phyloP scores from a whole-genome alignment of 2,113 vertebrate genomes.

The Salminus brasiliensis region DNA sequence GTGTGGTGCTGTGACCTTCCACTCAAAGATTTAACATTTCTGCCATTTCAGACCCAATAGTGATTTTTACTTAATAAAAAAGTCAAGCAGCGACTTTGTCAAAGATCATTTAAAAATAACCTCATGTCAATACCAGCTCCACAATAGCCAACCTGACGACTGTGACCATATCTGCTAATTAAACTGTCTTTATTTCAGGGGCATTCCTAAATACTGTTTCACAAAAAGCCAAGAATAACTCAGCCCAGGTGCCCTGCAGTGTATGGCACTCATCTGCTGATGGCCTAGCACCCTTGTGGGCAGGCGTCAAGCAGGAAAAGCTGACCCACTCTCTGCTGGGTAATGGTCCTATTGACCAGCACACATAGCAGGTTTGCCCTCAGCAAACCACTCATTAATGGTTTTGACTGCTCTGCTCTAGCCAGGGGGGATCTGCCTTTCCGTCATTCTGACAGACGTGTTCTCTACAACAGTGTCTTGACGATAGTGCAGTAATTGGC shows the following conservation, averaged over 20 bases:
- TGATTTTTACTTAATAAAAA: no score
- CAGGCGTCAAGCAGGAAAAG: constrained; percentile 23
- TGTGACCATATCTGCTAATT: neutral
- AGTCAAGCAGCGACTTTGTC: no score
- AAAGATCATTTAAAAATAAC: neutral
- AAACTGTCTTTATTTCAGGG: neutral
- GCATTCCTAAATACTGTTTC: neutral
- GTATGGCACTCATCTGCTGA: constrained; percentile 1
- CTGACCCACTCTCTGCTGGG: constrained; percentile 33
- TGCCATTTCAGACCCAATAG: no score
- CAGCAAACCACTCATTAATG: constrained; percentile 26
- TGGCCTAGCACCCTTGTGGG: constrained; percentile 18
- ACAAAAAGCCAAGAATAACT: neutral
- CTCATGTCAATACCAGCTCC: neutral
- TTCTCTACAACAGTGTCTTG: neutral
- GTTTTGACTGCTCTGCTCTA: constrained; percentile 22
- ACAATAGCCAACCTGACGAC: neutral
- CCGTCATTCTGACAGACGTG: neutral
- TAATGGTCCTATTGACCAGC: constrained; percentile 48
- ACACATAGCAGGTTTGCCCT: constrained; percentile 11
- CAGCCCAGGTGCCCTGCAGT: constrained; percentile 1
- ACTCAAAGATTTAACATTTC: no score
- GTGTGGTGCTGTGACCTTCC: no score
- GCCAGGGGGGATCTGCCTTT: neutral
- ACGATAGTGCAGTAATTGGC: neutral